Conservation (phyloP, 2,113 vertebrate species). For the Burhinus oedicnemus region DNA sequence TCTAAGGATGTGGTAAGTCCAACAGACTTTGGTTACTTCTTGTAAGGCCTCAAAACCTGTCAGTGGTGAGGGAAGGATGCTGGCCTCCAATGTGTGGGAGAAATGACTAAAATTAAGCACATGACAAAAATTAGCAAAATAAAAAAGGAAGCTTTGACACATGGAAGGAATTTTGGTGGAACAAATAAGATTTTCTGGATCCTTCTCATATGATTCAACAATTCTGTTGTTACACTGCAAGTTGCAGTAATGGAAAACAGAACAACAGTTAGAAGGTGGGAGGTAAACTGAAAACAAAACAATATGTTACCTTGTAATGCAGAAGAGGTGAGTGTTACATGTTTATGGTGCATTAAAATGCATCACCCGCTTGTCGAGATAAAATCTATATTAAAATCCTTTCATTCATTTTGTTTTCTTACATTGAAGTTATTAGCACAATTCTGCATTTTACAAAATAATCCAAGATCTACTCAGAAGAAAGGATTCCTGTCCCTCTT, state of each 20-base stretch:
- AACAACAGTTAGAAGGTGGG: slow-evolving; percentile 49
- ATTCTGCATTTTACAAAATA: slow-evolving; percentile 30
- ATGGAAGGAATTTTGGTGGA: slow-evolving; percentile 78
- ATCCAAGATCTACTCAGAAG: slow-evolving; percentile 2
- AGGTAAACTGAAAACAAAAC: slow-evolving; percentile 55
- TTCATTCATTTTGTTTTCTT: slow-evolving; percentile 29
- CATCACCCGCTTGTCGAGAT: neutral
- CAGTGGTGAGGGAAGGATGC: slow-evolving; percentile 57
- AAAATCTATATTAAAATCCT: neutral
- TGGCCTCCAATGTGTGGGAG: slow-evolving; percentile 64
- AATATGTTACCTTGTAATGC: slow-evolving; percentile 31
- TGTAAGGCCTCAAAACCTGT: slow-evolving; percentile 68
- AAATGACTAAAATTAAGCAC: slow-evolving; percentile 76
- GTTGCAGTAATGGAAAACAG: slow-evolving; percentile 74
- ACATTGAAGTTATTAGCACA: neutral
- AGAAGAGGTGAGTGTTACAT: slow-evolving; percentile 49
- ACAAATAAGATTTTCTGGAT: slow-evolving; percentile 78
- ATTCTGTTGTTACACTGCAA: slow-evolving; percentile 72
- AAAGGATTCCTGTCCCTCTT: neutral
- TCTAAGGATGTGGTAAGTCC: slow-evolving; percentile 71
- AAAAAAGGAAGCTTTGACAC: slow-evolving; percentile 71
- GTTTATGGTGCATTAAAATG: slow-evolving; percentile 33
- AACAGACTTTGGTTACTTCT: slow-evolving; percentile 65
- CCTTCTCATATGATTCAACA: slow-evolving; percentile 78
- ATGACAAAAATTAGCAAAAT: slow-evolving; percentile 77